A percentile compares a stretch with the other conserved stretches of the same genome.
Conservation (phyloP, 64 coral and sea anemone species). For the Exaiptasia diaphana region DNA sequence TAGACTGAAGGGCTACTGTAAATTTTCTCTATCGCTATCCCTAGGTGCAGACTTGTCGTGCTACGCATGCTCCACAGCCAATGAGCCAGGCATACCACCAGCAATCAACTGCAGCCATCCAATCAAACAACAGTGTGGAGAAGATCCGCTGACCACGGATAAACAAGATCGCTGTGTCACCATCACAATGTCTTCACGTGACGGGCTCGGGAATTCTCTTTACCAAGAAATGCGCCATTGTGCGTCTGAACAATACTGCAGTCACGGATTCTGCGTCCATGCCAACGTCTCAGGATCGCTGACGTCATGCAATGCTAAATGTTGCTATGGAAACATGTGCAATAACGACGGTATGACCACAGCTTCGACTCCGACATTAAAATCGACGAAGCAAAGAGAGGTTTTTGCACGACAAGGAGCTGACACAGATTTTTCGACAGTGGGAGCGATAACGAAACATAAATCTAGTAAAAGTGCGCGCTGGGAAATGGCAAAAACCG, state of each 20-base stretch:
- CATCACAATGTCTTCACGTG: neutral
- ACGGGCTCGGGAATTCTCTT: neutral
- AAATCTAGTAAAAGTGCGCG: too few species aligned
- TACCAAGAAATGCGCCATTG: slow-evolving; percentile 14
- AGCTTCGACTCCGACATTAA: neutral
- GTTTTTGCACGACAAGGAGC: neutral
- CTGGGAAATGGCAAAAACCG: too few species aligned
- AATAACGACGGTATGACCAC: neutral
- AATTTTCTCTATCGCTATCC: too few species aligned
- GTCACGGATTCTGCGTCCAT: neutral
- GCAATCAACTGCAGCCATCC: neutral
- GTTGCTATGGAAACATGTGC: neutral
- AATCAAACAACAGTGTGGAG: neutral
- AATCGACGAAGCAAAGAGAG: neutral
- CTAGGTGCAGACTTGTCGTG: neutral
- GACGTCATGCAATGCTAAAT: neutral
- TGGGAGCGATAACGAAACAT: too few species aligned
- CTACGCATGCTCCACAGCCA: slow-evolving; percentile 11
- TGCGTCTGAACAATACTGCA: neutral
- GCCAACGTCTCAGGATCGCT: neutral
- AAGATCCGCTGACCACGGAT: neutral
- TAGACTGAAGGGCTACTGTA: too few species aligned
- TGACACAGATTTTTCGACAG: too few species aligned
- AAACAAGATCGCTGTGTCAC: slow-evolving; percentile 10
- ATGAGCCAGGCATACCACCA: neutral